These are phyloP conservation scores for Callionymus lyra DNA, from an alignment of 2,113 vertebrate genomes.

Conservation along the genomic window DNA sequence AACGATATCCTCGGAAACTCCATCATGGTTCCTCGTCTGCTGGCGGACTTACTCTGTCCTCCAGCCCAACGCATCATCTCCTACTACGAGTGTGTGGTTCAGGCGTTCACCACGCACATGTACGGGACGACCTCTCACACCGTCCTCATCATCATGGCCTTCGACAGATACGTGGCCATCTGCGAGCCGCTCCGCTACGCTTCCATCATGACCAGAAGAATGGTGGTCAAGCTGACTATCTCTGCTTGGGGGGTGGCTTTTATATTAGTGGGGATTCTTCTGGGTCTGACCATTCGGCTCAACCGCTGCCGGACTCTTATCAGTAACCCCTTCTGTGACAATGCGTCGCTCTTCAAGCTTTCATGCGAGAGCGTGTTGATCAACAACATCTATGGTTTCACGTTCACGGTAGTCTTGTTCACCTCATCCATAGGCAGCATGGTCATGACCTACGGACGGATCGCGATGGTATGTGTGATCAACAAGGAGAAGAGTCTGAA, in stretches of 20 bases:
- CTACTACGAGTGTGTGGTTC: conserved; percentile 41
- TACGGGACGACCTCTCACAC: conserved; percentile 33
- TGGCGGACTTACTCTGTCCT: conserved; percentile 26
- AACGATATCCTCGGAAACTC: conserved; percentile 48
- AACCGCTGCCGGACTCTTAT: conserved; percentile 46
- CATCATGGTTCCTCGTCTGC: conserved; percentile 29
- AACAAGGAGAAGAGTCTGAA: conserved; percentile 50
- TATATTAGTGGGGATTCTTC: conserved; percentile 31
- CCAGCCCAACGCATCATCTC: conserved; percentile 32
- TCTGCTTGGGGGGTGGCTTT: conserved; percentile 45
- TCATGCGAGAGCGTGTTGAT: conserved; percentile 46
- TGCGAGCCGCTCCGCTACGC: conserved; percentile 51
- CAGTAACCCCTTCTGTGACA: conserved; percentile 41
- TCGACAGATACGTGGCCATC: conserved; percentile 61
- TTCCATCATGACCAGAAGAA: conserved; percentile 41
- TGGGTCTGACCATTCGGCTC: conserved; percentile 45
- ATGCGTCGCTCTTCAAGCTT: conserved; percentile 56
- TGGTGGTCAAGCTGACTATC: conserved; percentile 36
- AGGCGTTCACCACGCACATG: conserved; percentile 45
- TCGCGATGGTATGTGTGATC: conserved; percentile 36
- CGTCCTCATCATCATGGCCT: conserved; percentile 56
- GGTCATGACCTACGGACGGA: conserved; percentile 47
- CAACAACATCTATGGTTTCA: conserved; percentile 53
- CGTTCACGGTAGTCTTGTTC: conserved; percentile 34
- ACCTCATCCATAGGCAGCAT: conserved; percentile 39